Percentiles rank a stretch among this genome's conserved stretches.
These are phyloP conservation scores for Busarellus nigricollis DNA, from an alignment of 2,797 vertebrate species.

Conservation along the genomic window DNA sequence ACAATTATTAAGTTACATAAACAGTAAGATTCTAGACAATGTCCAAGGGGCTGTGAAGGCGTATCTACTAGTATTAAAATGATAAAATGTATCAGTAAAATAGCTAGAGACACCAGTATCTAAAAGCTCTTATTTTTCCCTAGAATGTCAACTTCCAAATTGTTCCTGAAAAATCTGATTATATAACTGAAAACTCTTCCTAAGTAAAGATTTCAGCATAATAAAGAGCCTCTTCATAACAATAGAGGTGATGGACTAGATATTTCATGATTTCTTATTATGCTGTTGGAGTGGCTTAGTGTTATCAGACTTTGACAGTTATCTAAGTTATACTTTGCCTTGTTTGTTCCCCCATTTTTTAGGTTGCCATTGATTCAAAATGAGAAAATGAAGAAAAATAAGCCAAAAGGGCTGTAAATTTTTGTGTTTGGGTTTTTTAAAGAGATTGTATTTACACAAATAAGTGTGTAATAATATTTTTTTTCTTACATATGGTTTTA, in stretches of 20 bases:
- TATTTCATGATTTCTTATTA: neutral
- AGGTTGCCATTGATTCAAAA: neutral
- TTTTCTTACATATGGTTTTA: neutral
- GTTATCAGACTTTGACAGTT: neutral
- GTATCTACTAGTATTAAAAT: neutral
- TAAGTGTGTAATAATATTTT: neutral
- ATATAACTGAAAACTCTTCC: neutral
- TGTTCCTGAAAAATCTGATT: neutral
- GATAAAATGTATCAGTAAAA: neutral
- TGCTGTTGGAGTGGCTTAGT: neutral
- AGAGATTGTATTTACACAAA: neutral
- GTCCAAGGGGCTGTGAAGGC: neutral
- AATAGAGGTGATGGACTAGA: neutral
- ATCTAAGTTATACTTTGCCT: neutral
- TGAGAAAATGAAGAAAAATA: neutral
- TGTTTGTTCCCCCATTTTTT: neutral
- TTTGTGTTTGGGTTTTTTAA: neutral
- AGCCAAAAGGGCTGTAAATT: neutral
- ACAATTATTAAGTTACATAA: neutral
- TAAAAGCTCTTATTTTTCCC: neutral
- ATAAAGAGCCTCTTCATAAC: neutral
- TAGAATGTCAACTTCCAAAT: neutral
- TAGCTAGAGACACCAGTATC: neutral
- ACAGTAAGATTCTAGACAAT: neutral
- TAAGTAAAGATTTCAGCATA: neutral